Evolutionary conservation across 2,113 vertebrate species (phyloP).

Genomic region (Cyprichromis sp.): DNA sequence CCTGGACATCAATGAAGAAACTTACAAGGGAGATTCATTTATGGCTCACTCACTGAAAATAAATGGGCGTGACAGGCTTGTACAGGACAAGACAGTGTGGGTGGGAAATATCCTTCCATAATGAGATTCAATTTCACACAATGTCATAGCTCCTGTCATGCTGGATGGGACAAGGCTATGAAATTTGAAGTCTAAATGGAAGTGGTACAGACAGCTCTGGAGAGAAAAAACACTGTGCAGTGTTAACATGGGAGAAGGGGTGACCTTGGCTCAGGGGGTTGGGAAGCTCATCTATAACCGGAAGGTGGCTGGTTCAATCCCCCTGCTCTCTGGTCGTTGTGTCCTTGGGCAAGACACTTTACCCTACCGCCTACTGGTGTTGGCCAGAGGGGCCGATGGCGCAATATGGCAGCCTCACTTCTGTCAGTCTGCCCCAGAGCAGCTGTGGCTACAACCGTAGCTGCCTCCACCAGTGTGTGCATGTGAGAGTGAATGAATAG

Average conservation of each 20-base stretch:
- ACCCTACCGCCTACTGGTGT: accelerated
- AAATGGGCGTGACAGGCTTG: conserved; percentile 52
- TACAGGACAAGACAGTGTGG: conserved; percentile 12
- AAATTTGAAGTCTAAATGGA: background rate
- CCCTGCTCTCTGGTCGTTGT: background rate
- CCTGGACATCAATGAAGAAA: conserved; percentile 55
- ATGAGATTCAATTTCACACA: conserved; percentile 48
- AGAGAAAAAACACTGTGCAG: background rate
- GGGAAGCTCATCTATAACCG: background rate
- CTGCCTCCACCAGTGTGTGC: background rate
- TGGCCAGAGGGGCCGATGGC: background rate
- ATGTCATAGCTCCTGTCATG: conserved; percentile 10
- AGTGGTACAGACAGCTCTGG: background rate
- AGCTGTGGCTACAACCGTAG: background rate
- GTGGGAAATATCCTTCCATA: conserved; percentile 51
- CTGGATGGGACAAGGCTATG: background rate
- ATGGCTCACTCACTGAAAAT: conserved; percentile 39
- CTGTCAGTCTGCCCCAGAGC: background rate
- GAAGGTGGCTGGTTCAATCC: background rate
- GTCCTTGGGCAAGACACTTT: background rate
- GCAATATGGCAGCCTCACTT: accelerated
- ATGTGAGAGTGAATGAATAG: background rate
- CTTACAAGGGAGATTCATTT: conserved; percentile 40
- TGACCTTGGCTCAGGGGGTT: background rate
- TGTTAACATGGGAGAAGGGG: background rate